Evolutionary conservation across 1,140 invertebrate species (phyloP), one percentile per base, ranked within the genome.

Genomic region (Globodera rostochiensis): DNA sequence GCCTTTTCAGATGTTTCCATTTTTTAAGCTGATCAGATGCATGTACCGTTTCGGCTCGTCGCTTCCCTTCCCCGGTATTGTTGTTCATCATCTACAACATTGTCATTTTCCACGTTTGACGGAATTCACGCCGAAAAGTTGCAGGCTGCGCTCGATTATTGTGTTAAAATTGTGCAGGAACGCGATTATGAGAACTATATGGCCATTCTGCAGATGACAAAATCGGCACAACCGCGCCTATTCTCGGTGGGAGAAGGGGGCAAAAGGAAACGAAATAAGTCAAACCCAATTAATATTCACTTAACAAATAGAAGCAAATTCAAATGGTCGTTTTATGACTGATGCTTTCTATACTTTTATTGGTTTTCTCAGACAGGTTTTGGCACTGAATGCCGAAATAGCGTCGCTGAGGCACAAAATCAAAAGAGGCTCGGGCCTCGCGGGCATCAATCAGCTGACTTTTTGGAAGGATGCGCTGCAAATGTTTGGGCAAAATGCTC

Each of bases 401-500:
- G 76, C 86, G 11, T 71, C 78, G 11, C 57, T 86, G 21, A 75
- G 85, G 60, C 81, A 87, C 15, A 87, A 87, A 74, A 86, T 86
- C 21, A 74, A 83, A 46, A 60, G 86, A 45, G 77, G 85, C 64
- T 77, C 84, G 15, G 85, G 85, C 11, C 82, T 86, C 4, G 73
- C 80, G 3, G 86, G 85, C 49, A 86, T 86, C 25, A 73, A 86
- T 73, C 86, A 87, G 75, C 53, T 86, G 11, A 47, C 83, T 46
- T 86, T 86, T 73, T 86, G 85, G 85, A 83, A 87, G 64, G 85
- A 86, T 74, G 82, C 86, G 45, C 60, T 86, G 60, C 66, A 85
- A 25, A 82, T 66, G 11, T 77, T 87, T 83, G 57, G 45, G 64
- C 60, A 9, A 73, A 81, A 3, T 21, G 69, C 8, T n/a, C 71